Percentiles rank a stretch among this genome's conserved stretches.
These are phyloP conservation scores for Andrena bucephala DNA, from an alignment of 2,888 invertebrate species.

Conservation along the genomic window DNA sequence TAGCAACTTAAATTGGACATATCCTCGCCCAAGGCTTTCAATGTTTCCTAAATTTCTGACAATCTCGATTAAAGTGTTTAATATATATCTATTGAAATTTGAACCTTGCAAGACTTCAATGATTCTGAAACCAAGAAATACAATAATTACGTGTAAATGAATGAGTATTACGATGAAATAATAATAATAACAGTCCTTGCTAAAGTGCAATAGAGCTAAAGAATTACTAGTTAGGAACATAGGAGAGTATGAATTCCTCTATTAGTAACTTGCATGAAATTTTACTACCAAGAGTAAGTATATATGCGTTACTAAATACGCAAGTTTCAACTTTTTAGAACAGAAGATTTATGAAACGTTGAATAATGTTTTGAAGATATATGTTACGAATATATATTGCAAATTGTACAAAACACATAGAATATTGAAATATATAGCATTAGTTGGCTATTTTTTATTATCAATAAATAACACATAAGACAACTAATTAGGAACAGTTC, in stretches of 20 bases:
- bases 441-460: conserved; percentile 56
- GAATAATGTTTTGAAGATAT: not conserved
- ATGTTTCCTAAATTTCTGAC: conserved; percentile 10
- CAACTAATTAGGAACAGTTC: conserved; percentile 58
- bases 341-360: not conserved
- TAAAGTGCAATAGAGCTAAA: not conserved
- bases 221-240: conserved; percentile 30
- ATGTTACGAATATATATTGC: conserved; percentile 59
- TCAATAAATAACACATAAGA: conserved; percentile 66
- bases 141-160: not conserved
- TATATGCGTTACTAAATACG: not conserved
- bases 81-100: not conserved
- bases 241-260: conserved; percentile 10
- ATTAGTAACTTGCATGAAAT: not conserved
- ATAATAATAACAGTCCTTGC: not conserved
- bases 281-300: not conserved
- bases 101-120: not conserved
- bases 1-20: conserved; percentile 33
- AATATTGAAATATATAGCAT: conserved; percentile 69
- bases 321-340: not conserved
- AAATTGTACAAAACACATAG: conserved; percentile 72
- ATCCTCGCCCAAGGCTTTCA: conserved; percentile 16
- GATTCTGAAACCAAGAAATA: not conserved
- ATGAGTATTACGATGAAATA: not conserved
- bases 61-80: not conserved